Percentiles rank a stretch among this genome's conserved stretches.
These are phyloP conservation scores for Cheilosia vernalis DNA, from an alignment of 2,888 invertebrate genomes.

Conservation along the genomic window DNA sequence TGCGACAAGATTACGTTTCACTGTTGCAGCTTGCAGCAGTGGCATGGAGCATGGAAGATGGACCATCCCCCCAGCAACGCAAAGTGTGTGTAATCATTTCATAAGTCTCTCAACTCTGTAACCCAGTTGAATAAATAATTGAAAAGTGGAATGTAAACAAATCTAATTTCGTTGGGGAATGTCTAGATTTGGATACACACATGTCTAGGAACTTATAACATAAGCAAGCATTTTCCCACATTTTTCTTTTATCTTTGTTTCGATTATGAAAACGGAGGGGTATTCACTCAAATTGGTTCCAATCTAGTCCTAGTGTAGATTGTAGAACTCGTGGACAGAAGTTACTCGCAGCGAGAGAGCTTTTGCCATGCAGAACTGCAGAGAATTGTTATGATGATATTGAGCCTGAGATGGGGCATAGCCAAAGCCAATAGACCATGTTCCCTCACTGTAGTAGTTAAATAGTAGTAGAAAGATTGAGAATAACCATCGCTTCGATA, in stretches of 20 bases:
- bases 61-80: constrained; percentile 33
- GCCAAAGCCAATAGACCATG: too few species aligned
- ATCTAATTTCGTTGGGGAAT: constrained; percentile 66
- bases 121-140: constrained; percentile 61
- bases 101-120: constrained; percentile 38
- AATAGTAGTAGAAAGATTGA: too few species aligned
- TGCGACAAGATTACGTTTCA: constrained; percentile 39
- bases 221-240: constrained; percentile 2
- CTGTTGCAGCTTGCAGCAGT: constrained; percentile 38
- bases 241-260: constrained; percentile 24
- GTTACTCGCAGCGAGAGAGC: constrained; percentile 39
- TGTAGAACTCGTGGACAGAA: background rate
- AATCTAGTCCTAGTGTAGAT: background rate
- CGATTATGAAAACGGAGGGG: constrained; percentile 8
- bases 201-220: background rate
- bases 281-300: background rate
- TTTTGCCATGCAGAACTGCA: constrained; percentile 10
- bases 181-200: constrained; percentile 10
- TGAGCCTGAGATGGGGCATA: background rate
- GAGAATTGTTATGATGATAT: background rate
- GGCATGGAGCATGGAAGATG: too few species aligned
- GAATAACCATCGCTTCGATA: background rate
- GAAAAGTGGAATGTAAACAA: constrained; percentile 72
- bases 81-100: constrained; percentile 27
- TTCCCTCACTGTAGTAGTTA: too few species aligned